Conservation (phyloP, 2,888 invertebrate species). For the Andrena minutula region DNA sequence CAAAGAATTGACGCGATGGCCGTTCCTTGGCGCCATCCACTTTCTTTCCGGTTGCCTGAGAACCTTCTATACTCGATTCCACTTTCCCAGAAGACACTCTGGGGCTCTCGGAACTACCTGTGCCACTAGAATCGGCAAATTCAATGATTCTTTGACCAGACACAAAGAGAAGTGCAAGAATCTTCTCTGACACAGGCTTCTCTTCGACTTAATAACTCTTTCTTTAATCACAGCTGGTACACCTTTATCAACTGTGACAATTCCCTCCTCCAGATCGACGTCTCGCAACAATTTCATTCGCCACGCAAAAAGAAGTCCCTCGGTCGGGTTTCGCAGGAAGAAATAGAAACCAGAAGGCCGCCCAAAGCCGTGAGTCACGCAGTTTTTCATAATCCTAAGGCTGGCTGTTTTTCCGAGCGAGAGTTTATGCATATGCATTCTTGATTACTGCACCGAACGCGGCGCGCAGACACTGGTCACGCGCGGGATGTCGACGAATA, state of each 20-base stretch:
- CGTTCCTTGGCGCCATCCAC: slow-evolving; percentile 25
- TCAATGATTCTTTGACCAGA: too few species aligned
- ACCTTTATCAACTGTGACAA: not conserved
- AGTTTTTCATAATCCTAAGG: slow-evolving; percentile 56
- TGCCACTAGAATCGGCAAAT: too few species aligned
- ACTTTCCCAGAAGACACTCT: not conserved
- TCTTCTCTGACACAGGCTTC: too few species aligned
- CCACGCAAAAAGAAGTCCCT: not conserved
- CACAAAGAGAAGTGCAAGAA: too few species aligned
- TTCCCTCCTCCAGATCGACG: not conserved
- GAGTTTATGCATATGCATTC: slow-evolving; percentile 44
- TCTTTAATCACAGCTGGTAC: too few species aligned
- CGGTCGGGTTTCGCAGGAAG: slow-evolving; percentile 34
- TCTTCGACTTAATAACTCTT: too few species aligned
- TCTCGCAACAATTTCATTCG: not conserved
- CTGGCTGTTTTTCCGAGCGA: slow-evolving; percentile 37
- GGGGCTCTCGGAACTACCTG: too few species aligned
- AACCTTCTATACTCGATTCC: not conserved
- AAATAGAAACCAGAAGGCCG: slow-evolving; percentile 51
- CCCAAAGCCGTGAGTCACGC: slow-evolving; percentile 37
- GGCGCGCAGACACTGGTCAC: slow-evolving; percentile 18
- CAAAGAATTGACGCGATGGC: slow-evolving; percentile 17
- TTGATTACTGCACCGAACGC: slow-evolving; percentile 1
- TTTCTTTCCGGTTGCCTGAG: slow-evolving; percentile 17
- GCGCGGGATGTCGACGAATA: not conserved